Percentiles rank a stretch among this genome's conserved stretches.
Conservation (phyloP, 2,113 vertebrate species). For the Zosterops pallidus region DNA sequence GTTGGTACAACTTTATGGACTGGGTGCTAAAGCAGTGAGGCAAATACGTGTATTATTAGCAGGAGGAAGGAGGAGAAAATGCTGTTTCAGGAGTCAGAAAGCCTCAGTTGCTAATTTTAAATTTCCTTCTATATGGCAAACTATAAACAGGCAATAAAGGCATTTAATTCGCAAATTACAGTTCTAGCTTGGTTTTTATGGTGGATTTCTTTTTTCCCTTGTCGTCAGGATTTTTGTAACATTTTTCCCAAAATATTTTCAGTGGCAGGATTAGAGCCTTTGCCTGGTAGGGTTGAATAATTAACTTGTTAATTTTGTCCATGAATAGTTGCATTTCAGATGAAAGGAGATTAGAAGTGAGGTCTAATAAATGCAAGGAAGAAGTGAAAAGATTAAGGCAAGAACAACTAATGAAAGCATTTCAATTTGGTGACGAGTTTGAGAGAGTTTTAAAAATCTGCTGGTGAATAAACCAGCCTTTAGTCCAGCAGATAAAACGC, state of each 20-base stretch:
- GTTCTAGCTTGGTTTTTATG: background rate
- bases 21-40: background rate
- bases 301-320: background rate
- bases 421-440: background rate
- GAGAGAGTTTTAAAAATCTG: background rate
- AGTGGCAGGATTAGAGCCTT: background rate
- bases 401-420: background rate
- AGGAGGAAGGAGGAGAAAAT: background rate
- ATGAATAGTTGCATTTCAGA: background rate
- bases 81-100: constrained; percentile 4
- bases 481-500: background rate
- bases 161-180: background rate
- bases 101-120: background rate
- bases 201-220: background rate
- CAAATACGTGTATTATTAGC: background rate
- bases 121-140: background rate
- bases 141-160: background rate
- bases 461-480: background rate
- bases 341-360: background rate
- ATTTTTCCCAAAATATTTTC: background rate
- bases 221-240: background rate
- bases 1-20: background rate
- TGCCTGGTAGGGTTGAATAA: background rate
- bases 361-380: background rate
- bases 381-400: background rate